phyloP scores from a whole-genome alignment of 2,113 vertebrate species.

The Typhlomys cinereus region DNA sequence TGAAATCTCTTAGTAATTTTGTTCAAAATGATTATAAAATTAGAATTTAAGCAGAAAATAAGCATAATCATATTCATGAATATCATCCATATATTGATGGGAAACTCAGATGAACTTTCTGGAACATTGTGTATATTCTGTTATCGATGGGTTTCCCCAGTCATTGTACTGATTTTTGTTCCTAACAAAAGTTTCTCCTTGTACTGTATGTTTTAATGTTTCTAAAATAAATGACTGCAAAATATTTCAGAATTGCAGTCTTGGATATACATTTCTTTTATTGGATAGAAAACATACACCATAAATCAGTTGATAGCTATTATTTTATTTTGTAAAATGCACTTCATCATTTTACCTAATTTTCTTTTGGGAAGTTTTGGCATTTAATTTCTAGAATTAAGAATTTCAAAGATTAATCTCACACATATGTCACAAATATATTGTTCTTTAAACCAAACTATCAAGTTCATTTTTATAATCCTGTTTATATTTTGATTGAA shows the following conservation, averaged over 20 bases:
- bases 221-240: neutral
- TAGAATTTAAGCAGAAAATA: neutral
- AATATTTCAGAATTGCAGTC: neutral
- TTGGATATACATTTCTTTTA: neutral
- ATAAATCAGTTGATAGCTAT: neutral
- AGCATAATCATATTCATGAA: neutral
- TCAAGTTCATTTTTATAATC: too few species aligned
- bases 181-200: neutral
- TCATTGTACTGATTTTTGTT: neutral
- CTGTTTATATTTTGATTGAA: neutral
- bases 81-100: neutral
- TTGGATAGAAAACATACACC: neutral
- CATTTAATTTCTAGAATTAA: neutral
- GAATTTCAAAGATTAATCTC: neutral
- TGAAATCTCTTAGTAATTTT: neutral
- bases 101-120: too few species aligned
- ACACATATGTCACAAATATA: neutral
- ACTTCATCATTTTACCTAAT: neutral
- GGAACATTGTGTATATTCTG: neutral
- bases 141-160: neutral
- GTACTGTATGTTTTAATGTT: neutral
- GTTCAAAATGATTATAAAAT: neutral
- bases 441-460: neutral
- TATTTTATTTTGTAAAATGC: neutral
- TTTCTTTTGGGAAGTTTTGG: neutral